Conservation (phyloP, 2,113 vertebrate genomes). For the Scatophagus argus region DNA sequence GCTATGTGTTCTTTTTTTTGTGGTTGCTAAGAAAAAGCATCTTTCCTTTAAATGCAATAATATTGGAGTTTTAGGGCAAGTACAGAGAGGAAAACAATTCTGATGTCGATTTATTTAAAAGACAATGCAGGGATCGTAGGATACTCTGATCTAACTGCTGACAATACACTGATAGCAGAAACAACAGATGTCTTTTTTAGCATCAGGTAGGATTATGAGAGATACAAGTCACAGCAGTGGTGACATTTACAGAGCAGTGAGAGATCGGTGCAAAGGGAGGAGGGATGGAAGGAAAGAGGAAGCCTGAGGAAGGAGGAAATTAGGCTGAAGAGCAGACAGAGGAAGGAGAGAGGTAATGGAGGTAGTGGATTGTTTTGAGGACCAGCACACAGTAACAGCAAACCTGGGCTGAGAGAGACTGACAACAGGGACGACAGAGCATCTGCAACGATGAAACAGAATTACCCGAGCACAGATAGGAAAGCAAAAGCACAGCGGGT, state of each 20-base stretch:
- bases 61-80: too few relatives aligned
- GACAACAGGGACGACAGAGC: conserved; percentile 12
- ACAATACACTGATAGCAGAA: background rate
- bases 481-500: conserved; percentile 41
- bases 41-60: too few relatives aligned
- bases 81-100: too few relatives aligned
- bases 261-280: background rate
- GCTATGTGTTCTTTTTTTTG: background rate
- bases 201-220: background rate
- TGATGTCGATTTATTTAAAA: too few relatives aligned
- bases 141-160: conserved; percentile 1
- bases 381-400: background rate
- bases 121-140: background rate
- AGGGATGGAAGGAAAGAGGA: background rate
- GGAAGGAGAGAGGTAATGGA: background rate
- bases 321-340: background rate
- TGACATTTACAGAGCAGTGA: background rate
- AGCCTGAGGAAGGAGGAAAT: background rate
- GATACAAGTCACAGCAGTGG: background rate
- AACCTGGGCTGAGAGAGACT: conserved; percentile 24
- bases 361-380: background rate
- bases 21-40: background rate
- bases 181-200: background rate
- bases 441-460: conserved; percentile 44
- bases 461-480: conserved; percentile 42